Evolutionary conservation across 2,888 invertebrate genomes (phyloP).

Genomic region (Ichneumoninae sp.): DNA sequence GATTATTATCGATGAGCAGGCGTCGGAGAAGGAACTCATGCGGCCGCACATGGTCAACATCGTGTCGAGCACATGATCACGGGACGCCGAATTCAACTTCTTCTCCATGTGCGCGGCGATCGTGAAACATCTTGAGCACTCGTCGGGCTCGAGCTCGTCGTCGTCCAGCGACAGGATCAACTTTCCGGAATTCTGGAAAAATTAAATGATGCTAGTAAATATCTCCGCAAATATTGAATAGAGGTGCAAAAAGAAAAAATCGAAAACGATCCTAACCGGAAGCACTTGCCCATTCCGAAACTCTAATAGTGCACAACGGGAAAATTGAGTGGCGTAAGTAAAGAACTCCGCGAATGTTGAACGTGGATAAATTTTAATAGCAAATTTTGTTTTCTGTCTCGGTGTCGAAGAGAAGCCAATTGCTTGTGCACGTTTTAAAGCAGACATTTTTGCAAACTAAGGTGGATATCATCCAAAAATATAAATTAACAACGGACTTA

Average conservation of each 20-base stretch:
- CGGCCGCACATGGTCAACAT: slow-evolving; percentile 87
- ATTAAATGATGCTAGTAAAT: not conserved
- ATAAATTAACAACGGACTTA: no score
- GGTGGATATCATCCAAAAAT: no score
- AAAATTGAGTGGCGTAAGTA: slow-evolving; percentile 7
- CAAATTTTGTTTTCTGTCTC: no score
- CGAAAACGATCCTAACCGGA: no score
- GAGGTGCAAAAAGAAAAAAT: not conserved
- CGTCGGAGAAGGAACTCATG: slow-evolving; percentile 91
- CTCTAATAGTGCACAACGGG: slow-evolving; percentile 24
- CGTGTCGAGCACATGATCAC: slow-evolving; percentile 74
- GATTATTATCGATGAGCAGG: slow-evolving; percentile 90
- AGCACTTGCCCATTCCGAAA: slow-evolving; percentile 76
- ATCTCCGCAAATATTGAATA: not conserved
- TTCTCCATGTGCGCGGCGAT: slow-evolving; percentile 80
- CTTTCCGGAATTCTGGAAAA: slow-evolving; percentile 59
- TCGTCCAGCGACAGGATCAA: slow-evolving; percentile 71
- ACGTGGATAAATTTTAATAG: no score
- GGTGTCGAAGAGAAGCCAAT: no score
- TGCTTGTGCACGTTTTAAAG: no score
- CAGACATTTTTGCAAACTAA: no score
- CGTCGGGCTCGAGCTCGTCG: slow-evolving; percentile 80
- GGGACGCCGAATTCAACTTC: slow-evolving; percentile 75
- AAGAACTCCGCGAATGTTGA: not conserved
- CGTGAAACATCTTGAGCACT: slow-evolving; percentile 81